A percentile compares a stretch with the other conserved stretches of the same genome.
phyloP scores from a whole-genome alignment of 2,113 vertebrate genomes.

The Actenoides lindsayi region DNA sequence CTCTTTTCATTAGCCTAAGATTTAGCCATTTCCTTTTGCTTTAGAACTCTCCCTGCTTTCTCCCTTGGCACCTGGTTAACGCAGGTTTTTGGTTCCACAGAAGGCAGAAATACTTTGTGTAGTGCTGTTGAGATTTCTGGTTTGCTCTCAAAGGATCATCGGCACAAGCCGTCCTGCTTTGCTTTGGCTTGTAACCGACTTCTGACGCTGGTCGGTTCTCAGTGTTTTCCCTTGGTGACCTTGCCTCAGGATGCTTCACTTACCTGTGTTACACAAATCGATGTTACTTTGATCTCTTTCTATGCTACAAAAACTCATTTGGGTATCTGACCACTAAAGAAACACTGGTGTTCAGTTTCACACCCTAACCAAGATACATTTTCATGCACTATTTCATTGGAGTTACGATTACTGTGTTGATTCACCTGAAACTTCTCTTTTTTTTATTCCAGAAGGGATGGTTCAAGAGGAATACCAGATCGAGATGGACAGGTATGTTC shows the following conservation, averaged over 20 bases:
- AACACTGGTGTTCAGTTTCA: not conserved
- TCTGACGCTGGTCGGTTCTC: not conserved
- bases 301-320: not conserved
- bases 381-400: not conserved
- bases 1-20: not conserved
- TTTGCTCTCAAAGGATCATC: not conserved
- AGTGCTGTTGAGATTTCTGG: not conserved
- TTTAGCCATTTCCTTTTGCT: not conserved
- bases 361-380: not conserved
- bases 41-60: not conserved
- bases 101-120: not conserved
- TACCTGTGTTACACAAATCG: not conserved
- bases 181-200: not conserved
- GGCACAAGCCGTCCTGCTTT: rapidly evolving
- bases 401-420: not conserved
- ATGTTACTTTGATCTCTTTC: not conserved
- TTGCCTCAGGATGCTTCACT: not conserved
- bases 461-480: slow-evolving; percentile 79
- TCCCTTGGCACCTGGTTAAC: not conserved
- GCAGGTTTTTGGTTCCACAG: not conserved
- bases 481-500: slow-evolving; percentile 79
- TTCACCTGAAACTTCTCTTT: not conserved
- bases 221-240: not conserved
- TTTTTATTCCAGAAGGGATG: slow-evolving; percentile 77
- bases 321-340: not conserved